These are phyloP conservation scores for Lathamus discolor DNA, from an alignment of 2,113 vertebrate species.

Conservation along the genomic window DNA sequence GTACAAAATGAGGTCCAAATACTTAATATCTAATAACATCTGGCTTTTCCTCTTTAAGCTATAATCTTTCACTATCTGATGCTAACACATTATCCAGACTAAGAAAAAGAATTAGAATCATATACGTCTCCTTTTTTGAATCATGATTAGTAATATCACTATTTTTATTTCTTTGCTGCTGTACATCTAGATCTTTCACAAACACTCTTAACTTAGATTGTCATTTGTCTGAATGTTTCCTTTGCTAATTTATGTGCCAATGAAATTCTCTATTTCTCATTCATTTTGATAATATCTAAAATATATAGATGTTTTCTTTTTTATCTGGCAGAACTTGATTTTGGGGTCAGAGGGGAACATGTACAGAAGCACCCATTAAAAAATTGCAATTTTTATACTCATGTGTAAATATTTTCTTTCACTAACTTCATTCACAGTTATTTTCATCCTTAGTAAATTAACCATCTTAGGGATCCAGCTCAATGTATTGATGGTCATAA, in stretches of 20 bases:
- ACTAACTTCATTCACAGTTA: neutral
- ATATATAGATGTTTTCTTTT: neutral
- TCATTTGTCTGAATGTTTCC: neutral
- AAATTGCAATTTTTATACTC: neutral
- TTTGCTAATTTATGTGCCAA: neutral
- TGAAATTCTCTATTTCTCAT: neutral
- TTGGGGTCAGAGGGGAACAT: neutral
- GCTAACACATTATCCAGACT: neutral
- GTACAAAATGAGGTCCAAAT: neutral
- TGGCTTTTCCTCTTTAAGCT: neutral
- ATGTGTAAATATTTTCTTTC: neutral
- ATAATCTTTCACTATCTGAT: neutral
- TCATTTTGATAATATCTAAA: neutral
- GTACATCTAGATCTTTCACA: neutral
- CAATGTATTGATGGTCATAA: neutral
- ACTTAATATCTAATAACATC: neutral
- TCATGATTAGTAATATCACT: neutral
- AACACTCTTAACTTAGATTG: neutral
- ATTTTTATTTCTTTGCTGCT: neutral
- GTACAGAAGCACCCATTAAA: neutral
- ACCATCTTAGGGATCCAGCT: neutral
- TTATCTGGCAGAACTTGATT: neutral
- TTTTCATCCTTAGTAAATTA: neutral
- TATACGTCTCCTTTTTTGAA: neutral
- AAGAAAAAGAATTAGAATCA: neutral